Conservation (phyloP, 92 coral and sea anemone genomes). For the Porites cylindrica region DNA sequence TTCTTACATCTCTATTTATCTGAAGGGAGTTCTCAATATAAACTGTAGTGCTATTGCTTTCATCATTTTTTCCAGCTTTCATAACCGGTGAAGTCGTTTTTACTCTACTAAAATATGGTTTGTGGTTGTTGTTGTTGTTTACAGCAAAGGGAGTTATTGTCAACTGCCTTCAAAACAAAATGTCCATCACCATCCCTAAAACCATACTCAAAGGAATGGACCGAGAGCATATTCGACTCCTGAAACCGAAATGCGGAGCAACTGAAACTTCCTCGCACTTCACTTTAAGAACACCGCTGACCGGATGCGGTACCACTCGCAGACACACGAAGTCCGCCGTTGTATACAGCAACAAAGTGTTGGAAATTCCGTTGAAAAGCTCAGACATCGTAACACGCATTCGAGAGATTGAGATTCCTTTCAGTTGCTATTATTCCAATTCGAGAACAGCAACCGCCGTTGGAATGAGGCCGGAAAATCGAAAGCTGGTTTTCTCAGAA, state of each 20-base stretch:
- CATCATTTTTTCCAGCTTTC: background rate
- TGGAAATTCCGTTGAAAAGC: constrained; percentile 24
- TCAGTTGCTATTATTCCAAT: constrained; percentile 45
- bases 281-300: constrained; percentile 26
- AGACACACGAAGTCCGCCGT: constrained; percentile 23
- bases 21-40: too few species aligned
- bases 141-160: constrained; percentile 13
- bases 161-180: constrained; percentile 12
- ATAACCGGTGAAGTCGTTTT: too few species aligned
- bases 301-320: constrained; percentile 8
- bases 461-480: background rate
- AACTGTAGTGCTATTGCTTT: background rate
- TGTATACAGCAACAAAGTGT: constrained; percentile 35
- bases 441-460: constrained; percentile 9
- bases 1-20: too few species aligned
- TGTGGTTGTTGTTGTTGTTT: too few species aligned
- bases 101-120: too few species aligned
- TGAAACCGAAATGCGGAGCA: constrained; percentile 24
- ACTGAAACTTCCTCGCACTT: constrained; percentile 33
- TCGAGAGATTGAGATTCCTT: constrained; percentile 40
- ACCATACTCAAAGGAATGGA: constrained; percentile 30
- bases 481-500: constrained; percentile 20
- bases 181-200: constrained; percentile 35
- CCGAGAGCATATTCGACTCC: constrained; percentile 37
- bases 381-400: constrained; percentile 23